A percentile compares a stretch with the other conserved stretches of the same genome.
These are phyloP conservation scores for Carcharodon carcharias DNA, from an alignment of 2,797 vertebrate genomes.

Conservation along the genomic window DNA sequence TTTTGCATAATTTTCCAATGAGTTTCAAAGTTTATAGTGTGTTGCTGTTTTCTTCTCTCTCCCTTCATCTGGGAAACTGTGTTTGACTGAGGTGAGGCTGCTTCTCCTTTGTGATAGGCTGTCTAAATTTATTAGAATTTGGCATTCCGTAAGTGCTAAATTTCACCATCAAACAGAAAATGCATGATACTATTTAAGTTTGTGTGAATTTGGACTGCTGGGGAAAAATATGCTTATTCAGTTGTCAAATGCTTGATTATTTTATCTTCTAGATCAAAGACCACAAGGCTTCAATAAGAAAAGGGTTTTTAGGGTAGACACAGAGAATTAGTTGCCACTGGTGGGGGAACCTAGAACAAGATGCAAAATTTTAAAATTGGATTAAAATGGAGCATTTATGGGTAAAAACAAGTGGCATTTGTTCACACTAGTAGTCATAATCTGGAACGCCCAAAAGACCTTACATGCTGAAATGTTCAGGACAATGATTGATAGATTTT, in stretches of 20 bases:
- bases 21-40: neutral
- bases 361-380: too few species aligned
- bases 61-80: neutral
- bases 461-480: too few species aligned
- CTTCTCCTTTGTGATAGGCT: neutral
- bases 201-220: neutral
- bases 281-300: neutral
- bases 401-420: too few species aligned
- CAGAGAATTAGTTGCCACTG: neutral
- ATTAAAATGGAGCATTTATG: too few species aligned
- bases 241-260: neutral
- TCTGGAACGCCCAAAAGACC: too few species aligned
- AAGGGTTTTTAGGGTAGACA: neutral
- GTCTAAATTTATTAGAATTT: neutral
- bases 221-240: neutral
- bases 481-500: too few species aligned
- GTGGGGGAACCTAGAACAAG: neutral
- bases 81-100: neutral
- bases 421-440: too few species aligned
- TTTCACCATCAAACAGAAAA: neutral
- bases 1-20: neutral
- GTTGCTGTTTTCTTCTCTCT: neutral
- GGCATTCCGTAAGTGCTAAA: too few species aligned
- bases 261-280: constrained; percentile 6
- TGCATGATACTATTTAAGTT: neutral